Base-by-base conservation (phyloP, 2,797 vertebrate species). In the Gadopsis bispinosus region DNA sequence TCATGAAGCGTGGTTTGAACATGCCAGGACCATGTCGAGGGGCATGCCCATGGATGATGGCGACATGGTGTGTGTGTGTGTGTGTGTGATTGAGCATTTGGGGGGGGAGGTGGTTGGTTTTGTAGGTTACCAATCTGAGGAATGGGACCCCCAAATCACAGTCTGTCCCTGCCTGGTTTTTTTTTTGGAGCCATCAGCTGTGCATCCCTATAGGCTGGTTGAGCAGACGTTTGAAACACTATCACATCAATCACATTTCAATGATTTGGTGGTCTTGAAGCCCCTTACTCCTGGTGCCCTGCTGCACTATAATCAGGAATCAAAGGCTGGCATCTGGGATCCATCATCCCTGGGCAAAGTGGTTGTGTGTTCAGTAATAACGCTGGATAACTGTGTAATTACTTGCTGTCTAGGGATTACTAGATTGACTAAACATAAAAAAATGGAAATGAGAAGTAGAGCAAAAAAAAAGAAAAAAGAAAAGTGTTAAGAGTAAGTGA, bases 1-100 rank as follows among this genome's bases (percentile, higher is more conserved):
- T 93, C 90, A 94, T 93, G 92, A 94, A 90, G 91, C 90, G 77
- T 83, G 92, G 85, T 95, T 94, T 93, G 86, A 95, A 94, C 90
- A 93, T 89, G 87, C 92, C 93, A 95, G 82, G 91, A 92, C 75
- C 87, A 88, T 91, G 92, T 90, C 86, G 93, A 93, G 90, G 94
- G 94, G 74, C 85, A 92, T 93, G 84, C 82, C 91, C 83, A 80
- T 85, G 73, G 70, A 92, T 92, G 93, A 91, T 83, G 87, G 91
- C 83, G 92, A 78, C 86, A 80, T 77, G 69, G 89, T 89, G 89
- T 87, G 90, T 89, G 69, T 80, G 65, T 39, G 69, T 81, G 54
- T 83, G 69, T 81, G 54, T 83, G 69, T 83, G 77, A 79, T 61
- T 53, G 81, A 85, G 81, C 73, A 73, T 89, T 84, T 81, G 59